Base-by-base conservation (phyloP, 2,888 invertebrate species). In the Papilio elwesi region DNA sequence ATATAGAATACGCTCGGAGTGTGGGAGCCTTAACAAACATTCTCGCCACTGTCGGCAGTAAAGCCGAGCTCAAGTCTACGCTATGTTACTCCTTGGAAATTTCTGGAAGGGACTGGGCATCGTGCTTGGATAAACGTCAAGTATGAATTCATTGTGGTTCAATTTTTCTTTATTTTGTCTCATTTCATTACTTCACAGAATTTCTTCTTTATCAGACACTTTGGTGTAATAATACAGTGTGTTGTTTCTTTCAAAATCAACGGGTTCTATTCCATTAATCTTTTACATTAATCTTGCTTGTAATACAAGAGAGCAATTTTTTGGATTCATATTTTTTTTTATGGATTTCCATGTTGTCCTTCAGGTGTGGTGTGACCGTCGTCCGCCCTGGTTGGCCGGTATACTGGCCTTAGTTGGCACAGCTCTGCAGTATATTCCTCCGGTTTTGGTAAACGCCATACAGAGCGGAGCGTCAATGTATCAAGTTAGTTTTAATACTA, bases 361-460 rank as follows among this genome's bases (percentile, higher is more conserved):
- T 0, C 75, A 97, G 96, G 95, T 97, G 2, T 97, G 97, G 97
- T 97, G 97, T 84, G 96, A 97, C 83, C 95, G 96, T 49, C 92
- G 96, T 52, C 97, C 97, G 13, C 95, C 97, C 0, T 97, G 97
- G 97, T 88, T 96, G 71, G 96, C 96, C 68, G 97, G 96, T 0
- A 90, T 97, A 12, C 83, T 97, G 76, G 95, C 95, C 16, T 92
- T 96, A n/a, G 92, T 95, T 0, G 95, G 95, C 38, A 95, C 96
- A 0, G 86, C 95, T 5, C 87, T 97, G 66, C 93, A 94, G 70
- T 95, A 96, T 57, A 94, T 97, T 16, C 95, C 96, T 0, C 94
- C 95, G 7, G 95, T 96, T 76, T 91, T 97, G 10, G 94, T 97
- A 6, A 95, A 95, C 77, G 97, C 97, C 0, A 94, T 96, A 11